phyloP scores from a whole-genome alignment of 2,888 invertebrate genomes.

The Melinaea menophilus region DNA sequence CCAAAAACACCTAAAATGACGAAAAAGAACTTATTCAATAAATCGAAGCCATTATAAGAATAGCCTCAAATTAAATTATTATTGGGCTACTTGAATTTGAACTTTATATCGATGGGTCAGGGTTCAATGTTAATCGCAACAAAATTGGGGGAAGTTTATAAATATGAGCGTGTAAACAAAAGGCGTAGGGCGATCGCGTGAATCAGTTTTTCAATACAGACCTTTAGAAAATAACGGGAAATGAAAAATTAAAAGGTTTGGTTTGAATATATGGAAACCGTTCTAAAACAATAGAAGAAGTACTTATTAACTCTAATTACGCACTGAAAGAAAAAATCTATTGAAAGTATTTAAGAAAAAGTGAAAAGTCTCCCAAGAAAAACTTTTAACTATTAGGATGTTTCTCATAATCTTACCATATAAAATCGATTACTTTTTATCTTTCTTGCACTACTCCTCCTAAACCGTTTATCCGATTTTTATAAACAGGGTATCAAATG shows the following conservation, averaged over 20 bases:
- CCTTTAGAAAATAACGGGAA: constrained; percentile 41
- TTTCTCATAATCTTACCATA: too few species aligned
- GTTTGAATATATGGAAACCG: constrained; percentile 11
- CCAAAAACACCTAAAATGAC: constrained; percentile 8
- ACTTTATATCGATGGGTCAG: constrained; percentile 29
- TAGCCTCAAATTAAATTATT: constrained; percentile 29
- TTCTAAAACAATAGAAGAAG: not conserved
- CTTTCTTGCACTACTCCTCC: too few species aligned
- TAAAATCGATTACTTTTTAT: too few species aligned
- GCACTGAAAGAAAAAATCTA: not conserved
- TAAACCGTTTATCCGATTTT: too few species aligned
- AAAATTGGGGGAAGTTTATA: constrained; percentile 28
- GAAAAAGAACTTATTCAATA: constrained; percentile 23
- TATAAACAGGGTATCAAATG: too few species aligned
- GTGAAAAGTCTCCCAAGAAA: too few species aligned
- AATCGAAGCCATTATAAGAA: constrained; percentile 34
- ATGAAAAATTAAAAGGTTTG: constrained; percentile 25
- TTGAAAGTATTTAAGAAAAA: too few species aligned
- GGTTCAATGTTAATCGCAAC: constrained; percentile 11
- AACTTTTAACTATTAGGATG: too few species aligned
- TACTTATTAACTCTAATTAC: not conserved
- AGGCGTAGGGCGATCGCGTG: constrained; percentile 35
- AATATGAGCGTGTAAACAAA: constrained; percentile 40
- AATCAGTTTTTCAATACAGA: constrained; percentile 43
- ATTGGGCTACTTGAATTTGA: constrained; percentile 25